Conservation (phyloP, 2,797 vertebrate genomes). For the Hipposideros larvatus region DNA sequence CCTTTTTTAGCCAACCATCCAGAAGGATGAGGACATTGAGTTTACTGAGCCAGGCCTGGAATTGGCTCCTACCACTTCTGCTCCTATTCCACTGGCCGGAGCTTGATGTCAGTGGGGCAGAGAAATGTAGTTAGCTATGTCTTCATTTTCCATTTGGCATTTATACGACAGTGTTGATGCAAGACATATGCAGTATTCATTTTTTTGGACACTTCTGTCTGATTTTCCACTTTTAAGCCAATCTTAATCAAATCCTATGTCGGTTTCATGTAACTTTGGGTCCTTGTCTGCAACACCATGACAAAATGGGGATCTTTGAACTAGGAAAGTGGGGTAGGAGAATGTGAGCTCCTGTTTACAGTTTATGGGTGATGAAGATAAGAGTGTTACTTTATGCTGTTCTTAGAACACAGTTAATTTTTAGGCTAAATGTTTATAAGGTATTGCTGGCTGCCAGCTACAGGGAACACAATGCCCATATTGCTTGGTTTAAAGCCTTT, state of each 20-base stretch:
- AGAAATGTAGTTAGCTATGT: not conserved
- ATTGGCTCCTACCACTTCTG: not conserved
- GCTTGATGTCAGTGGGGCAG: not conserved
- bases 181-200: not conserved
- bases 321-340: not conserved
- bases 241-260: not conserved
- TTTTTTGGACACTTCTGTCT: not conserved
- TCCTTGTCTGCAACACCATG: not conserved
- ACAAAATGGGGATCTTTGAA: not conserved
- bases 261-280: not conserved
- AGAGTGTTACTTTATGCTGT: not conserved
- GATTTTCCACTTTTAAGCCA: not conserved
- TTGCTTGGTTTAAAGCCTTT: not conserved
- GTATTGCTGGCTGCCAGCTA: not conserved
- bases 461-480: not conserved
- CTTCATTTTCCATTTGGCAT: not conserved
- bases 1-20: not conserved
- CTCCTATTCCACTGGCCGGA: not conserved
- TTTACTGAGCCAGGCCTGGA: not conserved
- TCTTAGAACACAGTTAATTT: not conserved
- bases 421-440: not conserved
- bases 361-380: rapidly evolving
- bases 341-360: not conserved
- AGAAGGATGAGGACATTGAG: not conserved
- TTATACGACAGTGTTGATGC: not conserved